These are phyloP conservation scores for Meiosimyza platycephala DNA, from an alignment of 2,888 invertebrate species.

Conservation along the genomic window DNA sequence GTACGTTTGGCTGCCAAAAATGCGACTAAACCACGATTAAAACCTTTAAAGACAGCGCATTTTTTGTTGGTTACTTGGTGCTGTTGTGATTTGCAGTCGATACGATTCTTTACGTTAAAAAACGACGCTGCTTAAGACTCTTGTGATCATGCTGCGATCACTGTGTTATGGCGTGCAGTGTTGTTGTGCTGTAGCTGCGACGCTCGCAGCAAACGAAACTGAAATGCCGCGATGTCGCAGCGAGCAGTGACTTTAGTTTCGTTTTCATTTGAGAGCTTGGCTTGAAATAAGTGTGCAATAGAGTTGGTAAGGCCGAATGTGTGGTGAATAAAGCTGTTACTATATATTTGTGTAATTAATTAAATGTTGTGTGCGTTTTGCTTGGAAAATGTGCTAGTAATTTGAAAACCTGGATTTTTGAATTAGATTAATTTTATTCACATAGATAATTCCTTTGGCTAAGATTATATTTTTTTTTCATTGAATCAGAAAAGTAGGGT, in stretches of 20 bases:
- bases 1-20: conserved; percentile 58
- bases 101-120: conserved; percentile 29
- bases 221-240: background rate
- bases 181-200: background rate
- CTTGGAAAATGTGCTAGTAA: too few relatives aligned
- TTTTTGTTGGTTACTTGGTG: conserved; percentile 15
- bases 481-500: too few relatives aligned
- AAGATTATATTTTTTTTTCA: too few relatives aligned
- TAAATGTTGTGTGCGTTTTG: too few relatives aligned
- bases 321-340: too few relatives aligned
- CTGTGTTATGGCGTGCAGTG: background rate
- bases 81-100: conserved; percentile 8
- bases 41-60: conserved; percentile 26
- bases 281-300: too few relatives aligned
- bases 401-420: too few relatives aligned
- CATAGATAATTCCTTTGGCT: too few relatives aligned
- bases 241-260: conserved; percentile 17
- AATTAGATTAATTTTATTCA: too few relatives aligned
- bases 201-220: background rate
- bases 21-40: conserved; percentile 47
- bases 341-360: too few relatives aligned
- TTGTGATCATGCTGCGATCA: too few relatives aligned
- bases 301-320: too few relatives aligned
- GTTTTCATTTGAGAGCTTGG: conserved; percentile 22
- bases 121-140: background rate